Evolutionary conservation across 2,113 vertebrate species (phyloP), one percentile per base, ranked within the genome.

Genomic region (Scomber japonicus): DNA sequence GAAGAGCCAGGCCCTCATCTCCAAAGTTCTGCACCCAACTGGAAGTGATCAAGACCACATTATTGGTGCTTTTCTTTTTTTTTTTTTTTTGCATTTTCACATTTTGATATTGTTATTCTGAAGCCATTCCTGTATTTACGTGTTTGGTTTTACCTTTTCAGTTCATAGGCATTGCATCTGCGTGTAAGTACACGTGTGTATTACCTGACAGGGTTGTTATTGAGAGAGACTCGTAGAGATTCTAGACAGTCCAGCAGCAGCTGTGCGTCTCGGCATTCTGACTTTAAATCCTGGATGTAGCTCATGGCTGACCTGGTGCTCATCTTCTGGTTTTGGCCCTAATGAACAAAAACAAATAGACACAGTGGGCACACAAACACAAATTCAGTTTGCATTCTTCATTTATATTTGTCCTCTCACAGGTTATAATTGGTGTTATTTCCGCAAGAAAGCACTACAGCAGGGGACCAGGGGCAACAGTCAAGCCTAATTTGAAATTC

Each of bases 1-100:
- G 93, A 66, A 95, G 91, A 21, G 90, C 90, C 60, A 98, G 92
- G 12, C 97, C 97, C 40, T 98, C 97, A 49, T 90, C 87, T 84
- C 97, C 97, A 94, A 98, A 98, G 61, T 95, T 97, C 89, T 98
- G 96, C 49, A 98, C 96, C 97, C 97, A 98, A 84, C 97, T 98
- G 71, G 6, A 79, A 87, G 15, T 30, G 55, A 85, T 21, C 1
- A 78, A 83, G 46, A 81, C 0, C 4, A 17, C 44, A 15, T 27
- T 3, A 54, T 66, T 49, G 69, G 16, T 16, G 44, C 19, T 13
- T 50, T 65, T 13, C 14, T 30, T 56, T 40, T 45, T 44, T 11
- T 16, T 55, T 64, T 8, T 19, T 16, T 15, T 49, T 19, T 55
- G 5, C 2, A 24, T 55, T 50, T 12, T n/a, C 15, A 12, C 3